Evolutionary conservation across 2,888 invertebrate species (phyloP).

Genomic region (Monochamus alternatus): DNA sequence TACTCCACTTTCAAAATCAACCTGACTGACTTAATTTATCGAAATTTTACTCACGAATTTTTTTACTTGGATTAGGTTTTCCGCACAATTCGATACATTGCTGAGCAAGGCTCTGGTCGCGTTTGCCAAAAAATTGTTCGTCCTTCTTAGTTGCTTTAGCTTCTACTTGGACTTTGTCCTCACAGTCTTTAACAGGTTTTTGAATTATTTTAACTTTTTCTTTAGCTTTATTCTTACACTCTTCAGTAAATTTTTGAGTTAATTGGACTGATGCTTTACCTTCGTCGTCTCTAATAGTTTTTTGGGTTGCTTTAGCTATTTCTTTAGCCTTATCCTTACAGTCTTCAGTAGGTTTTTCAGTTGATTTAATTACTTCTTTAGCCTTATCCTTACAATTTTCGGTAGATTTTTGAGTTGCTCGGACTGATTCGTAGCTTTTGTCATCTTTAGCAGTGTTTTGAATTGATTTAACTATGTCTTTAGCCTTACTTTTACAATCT

Average conservation of each 20-base stretch:
- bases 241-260: neutral
- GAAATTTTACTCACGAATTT: conserved; percentile 12
- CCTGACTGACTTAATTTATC: no score
- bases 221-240: neutral
- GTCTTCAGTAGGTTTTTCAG: neutral
- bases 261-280: neutral
- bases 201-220: neutral
- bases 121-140: neutral
- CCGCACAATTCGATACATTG: conserved; percentile 6
- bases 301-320: neutral
- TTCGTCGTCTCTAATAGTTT: neutral
- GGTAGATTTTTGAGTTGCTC: neutral
- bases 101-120: neutral
- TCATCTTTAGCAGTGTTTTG: neutral
- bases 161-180: neutral
- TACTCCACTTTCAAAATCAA: no score
- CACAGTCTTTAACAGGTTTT: neutral
- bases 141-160: neutral
- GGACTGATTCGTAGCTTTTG: neutral
- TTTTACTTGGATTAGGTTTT: neutral
- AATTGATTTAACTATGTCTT: no score
- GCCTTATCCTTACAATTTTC: neutral
- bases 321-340: neutral
- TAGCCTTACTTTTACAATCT: neutral
- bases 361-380: neutral